Evolutionary conservation across 2,797 vertebrate genomes (phyloP).

Genomic region (Centropyge bicolor): DNA sequence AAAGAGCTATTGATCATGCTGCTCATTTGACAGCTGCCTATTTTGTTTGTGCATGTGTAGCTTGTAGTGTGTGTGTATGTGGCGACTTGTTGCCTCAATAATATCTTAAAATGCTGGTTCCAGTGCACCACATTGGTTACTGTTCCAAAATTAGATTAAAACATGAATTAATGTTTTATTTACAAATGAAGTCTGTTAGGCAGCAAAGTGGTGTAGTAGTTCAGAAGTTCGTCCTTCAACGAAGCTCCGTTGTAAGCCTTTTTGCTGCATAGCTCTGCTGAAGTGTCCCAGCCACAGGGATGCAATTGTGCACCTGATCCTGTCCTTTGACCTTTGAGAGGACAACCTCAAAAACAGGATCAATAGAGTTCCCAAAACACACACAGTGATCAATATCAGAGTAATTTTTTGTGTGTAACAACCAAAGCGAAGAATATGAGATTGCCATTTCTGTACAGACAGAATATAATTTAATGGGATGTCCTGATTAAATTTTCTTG

Average conservation of each 20-base stretch:
- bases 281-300: not conserved
- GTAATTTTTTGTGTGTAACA: too few species aligned
- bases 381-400: too few species aligned
- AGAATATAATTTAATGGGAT: too few species aligned
- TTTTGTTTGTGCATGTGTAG: constrained; percentile 39
- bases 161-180: not conserved
- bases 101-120: not conserved
- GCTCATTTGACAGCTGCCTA: constrained; percentile 66
- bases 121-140: not conserved
- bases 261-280: not conserved
- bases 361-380: too few species aligned
- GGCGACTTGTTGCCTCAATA: constrained; percentile 17
- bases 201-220: not conserved
- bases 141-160: not conserved
- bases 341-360: not conserved
- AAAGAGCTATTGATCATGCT: constrained; percentile 69
- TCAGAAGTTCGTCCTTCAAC: not conserved
- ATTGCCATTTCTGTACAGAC: not conserved
- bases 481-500: too few species aligned
- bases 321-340: constrained; percentile 26
- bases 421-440: not conserved
- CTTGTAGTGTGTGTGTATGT: constrained; percentile 16
- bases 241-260: not conserved
- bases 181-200: not conserved
- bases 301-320: not conserved